Conservation (phyloP, 23 tunicate species). For the Botrylloides violaceus region DNA sequence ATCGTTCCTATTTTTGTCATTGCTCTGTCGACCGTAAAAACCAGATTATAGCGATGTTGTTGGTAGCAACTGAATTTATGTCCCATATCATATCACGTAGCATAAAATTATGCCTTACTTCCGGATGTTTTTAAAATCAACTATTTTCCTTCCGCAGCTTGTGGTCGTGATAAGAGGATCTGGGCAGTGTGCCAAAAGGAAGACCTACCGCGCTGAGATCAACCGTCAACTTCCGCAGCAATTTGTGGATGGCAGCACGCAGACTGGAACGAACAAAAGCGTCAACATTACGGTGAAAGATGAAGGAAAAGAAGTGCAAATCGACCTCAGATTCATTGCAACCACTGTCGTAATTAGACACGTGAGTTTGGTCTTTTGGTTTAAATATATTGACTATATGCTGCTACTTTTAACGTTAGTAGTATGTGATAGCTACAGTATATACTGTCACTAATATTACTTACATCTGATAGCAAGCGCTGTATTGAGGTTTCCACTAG, state of each 20-base stretch:
- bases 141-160: constrained; percentile 42
- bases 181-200: constrained; percentile 51
- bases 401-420: too few relatives aligned
- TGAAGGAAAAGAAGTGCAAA: constrained; percentile 40
- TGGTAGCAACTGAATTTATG: too few relatives aligned
- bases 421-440: too few relatives aligned
- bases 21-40: background rate
- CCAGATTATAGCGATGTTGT: too few relatives aligned
- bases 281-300: constrained; percentile 31
- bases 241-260: constrained; percentile 54
- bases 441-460: too few relatives aligned
- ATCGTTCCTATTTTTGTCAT: background rate
- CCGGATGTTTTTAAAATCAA: background rate
- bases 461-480: too few relatives aligned
- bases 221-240: constrained; percentile 33
- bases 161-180: constrained; percentile 52
- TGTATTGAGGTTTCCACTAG: too few relatives aligned
- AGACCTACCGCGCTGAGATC: constrained; percentile 40
- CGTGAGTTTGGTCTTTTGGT: constrained; percentile 15
- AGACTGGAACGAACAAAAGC: constrained; percentile 29
- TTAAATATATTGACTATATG: too few relatives aligned
- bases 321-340: constrained; percentile 44
- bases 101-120: background rate
- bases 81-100: too few relatives aligned
- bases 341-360: constrained; percentile 69